Evolutionary conservation across 2,113 vertebrate species (phyloP), one percentile per base, ranked within the genome.

Genomic region (Myiozetetes cayanensis): DNA sequence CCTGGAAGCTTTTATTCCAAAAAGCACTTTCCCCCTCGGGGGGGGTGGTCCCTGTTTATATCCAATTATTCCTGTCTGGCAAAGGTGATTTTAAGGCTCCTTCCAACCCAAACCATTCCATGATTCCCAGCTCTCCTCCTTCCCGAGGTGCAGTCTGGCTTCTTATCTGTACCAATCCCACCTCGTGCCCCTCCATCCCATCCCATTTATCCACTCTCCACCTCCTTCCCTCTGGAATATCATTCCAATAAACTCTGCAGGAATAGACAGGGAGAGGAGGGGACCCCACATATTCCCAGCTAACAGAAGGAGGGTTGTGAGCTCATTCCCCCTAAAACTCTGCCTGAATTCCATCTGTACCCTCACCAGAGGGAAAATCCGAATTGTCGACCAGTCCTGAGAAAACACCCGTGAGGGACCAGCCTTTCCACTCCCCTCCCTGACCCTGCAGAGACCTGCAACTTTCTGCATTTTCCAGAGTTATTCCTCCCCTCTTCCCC

Each of bases 281-380:
- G 22, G 23, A 28, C 11, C 19, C 13, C 23, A 2, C 8, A 0
- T 2, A 0, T 52, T 52, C 14, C 35, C 24, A 72, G 63, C 7
- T 23, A 7, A 23, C 47, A 41, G 30, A 44, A 37, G 9, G 23
- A 5, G 31, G 16, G 41, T 2, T 8, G 27, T 14, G 8, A 39
- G 19, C 23, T 79, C 17, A 2, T 6, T 55, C 10, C 31, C 23
- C 47, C 59, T 8, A 3, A 19, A 86, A 19, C 55, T 58, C 56
- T 23, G 39, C n/a, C 5, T 4, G 1, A 47, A 52, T 81, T 24
- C 59, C 41, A 19, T 15, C 82, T 56, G 0, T 2, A 5, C 15
- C 41, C 70, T 33, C 0, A 3, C 28, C 8, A 6, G n/a, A 11
- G 52, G 33, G 44, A 17, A 47, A 81, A 30, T 5, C 35, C 4